phyloP scores from a whole-genome alignment of 2,888 invertebrate genomes.

The Apamea crenata region DNA sequence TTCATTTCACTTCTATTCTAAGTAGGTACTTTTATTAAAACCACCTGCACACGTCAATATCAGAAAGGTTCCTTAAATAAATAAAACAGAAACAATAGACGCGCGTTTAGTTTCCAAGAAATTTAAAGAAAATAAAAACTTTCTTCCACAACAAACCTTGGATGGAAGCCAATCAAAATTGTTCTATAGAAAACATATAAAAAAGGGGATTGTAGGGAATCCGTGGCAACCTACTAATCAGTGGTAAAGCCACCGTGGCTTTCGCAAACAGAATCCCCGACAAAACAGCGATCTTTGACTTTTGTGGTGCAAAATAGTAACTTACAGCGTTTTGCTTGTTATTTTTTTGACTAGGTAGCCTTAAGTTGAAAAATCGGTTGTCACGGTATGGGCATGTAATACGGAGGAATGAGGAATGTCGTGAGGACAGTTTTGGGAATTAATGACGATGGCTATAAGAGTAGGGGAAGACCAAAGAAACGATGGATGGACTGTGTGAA shows the following conservation, averaged over 20 bases:
- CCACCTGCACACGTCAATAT: no score
- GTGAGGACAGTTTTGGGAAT: no score
- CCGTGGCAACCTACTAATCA: conserved; percentile 69
- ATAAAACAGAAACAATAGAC: not conserved
- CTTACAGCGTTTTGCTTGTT: not conserved
- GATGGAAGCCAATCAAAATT: conserved; percentile 58
- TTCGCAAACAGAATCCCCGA: conserved; percentile 59
- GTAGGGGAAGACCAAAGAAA: no score
- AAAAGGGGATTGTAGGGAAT: conserved; percentile 55
- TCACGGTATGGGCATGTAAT: no score
- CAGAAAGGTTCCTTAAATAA: not conserved
- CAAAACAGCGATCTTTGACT: conserved; percentile 59
- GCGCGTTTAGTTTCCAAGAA: conserved; percentile 15
- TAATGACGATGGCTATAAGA: no score
- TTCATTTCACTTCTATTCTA: no score
- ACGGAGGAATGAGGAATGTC: no score
- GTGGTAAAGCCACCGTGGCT: conserved; percentile 71
- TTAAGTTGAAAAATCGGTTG: not conserved
- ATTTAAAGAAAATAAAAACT: conserved; percentile 32
- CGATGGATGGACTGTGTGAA: no score
- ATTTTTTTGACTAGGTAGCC: not conserved
- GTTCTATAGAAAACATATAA: conserved; percentile 52
- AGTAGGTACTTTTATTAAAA: not conserved
- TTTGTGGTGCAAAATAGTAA: conserved; percentile 26
- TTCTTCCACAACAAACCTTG: conserved; percentile 41